These are phyloP conservation scores for Erpornis zantholeuca DNA, from an alignment of 2,113 vertebrate species.

Conservation along the genomic window DNA sequence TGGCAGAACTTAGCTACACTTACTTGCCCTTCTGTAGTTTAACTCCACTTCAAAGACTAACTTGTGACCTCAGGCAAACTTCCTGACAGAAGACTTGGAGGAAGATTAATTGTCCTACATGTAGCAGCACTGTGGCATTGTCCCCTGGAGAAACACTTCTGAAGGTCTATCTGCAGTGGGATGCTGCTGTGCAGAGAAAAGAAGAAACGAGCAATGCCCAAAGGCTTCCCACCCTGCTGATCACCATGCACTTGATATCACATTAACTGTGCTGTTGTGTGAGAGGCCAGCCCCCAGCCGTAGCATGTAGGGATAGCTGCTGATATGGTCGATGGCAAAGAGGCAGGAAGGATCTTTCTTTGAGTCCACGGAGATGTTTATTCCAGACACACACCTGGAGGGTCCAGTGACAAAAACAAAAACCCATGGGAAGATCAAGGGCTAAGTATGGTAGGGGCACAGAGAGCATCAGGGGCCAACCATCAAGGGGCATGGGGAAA, in stretches of 20 bases:
- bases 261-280: background rate
- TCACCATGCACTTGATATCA: accelerated
- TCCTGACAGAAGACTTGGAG: background rate
- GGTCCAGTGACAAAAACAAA: too few species aligned
- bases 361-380: too few species aligned
- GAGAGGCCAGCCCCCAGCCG: background rate
- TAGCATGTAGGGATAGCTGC: too few species aligned
- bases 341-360: too few species aligned
- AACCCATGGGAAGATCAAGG: too few species aligned
- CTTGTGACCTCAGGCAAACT: background rate
- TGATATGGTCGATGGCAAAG: too few species aligned
- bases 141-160: background rate
- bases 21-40: background rate
- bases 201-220: background rate
- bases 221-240: background rate
- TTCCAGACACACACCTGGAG: too few species aligned
- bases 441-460: too few species aligned
- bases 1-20: background rate
- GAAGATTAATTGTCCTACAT: background rate
- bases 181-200: background rate
- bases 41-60: background rate
- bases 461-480: too few species aligned
- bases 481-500: too few species aligned
- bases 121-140: background rate
- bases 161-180: background rate